Evolutionary conservation across 2,113 vertebrate species (phyloP).

Genomic region (Salvator merianae): DNA sequence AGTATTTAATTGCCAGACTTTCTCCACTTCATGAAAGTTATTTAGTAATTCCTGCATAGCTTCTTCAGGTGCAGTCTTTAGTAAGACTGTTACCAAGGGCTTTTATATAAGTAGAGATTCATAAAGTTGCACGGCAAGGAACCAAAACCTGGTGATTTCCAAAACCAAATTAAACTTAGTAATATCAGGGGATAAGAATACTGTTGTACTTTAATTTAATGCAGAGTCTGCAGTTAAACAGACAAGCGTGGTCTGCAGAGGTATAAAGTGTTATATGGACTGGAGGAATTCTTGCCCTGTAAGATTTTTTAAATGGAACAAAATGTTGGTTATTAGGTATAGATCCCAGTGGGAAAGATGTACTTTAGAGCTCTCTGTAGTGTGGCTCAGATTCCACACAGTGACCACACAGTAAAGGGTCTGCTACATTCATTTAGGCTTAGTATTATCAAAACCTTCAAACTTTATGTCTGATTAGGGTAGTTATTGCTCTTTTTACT

Average conservation of each 20-base stretch:
- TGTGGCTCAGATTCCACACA: too few species aligned
- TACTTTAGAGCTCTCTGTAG: neutral
- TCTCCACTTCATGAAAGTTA: neutral
- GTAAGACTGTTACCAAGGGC: neutral
- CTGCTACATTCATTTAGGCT: neutral
- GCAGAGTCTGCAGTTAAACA: too few species aligned
- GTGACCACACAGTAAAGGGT: neutral
- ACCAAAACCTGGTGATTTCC: neutral
- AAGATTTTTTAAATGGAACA: neutral
- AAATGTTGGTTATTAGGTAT: neutral
- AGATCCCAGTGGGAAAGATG: neutral
- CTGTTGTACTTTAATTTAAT: too few species aligned
- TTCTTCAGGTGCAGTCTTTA: neutral
- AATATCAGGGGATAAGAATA: neutral
- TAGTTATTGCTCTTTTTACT: neutral
- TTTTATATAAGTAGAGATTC: neutral
- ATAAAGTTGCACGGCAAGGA: neutral
- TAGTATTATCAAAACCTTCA: too few species aligned
- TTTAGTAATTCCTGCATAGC: neutral
- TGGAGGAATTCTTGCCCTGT: neutral
- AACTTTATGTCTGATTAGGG: neutral
- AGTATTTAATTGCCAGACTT: neutral
- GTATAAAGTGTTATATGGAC: neutral
- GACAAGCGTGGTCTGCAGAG: neutral
- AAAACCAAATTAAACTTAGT: neutral